Conservation (phyloP, 2,113 vertebrate species). For the Australoheros scitulus region DNA sequence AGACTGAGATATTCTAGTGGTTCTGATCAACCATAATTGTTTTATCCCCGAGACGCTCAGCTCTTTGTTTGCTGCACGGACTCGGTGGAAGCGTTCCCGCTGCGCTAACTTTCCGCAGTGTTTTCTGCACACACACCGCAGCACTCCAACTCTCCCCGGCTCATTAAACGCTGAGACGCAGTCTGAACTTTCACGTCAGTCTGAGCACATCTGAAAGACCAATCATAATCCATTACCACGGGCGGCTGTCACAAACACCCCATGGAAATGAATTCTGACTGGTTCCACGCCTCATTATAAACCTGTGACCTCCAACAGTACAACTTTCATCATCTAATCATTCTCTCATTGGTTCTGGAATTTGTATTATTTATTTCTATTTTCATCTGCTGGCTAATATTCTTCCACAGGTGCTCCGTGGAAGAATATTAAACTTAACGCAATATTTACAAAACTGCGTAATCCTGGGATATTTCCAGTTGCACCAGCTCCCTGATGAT, state of each 20-base stretch:
- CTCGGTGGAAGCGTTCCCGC: not conserved
- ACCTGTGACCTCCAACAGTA: constrained; percentile 36
- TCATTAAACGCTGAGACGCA: not conserved
- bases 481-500: not conserved
- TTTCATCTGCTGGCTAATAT: not conserved
- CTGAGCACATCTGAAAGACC: constrained; percentile 11
- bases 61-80: too few species aligned
- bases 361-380: not conserved
- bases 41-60: too few species aligned
- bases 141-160: not conserved
- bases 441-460: not conserved
- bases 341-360: not conserved
- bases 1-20: not conserved
- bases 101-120: not conserved
- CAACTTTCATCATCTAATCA: constrained; percentile 7
- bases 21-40: not conserved
- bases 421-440: not conserved
- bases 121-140: not conserved
- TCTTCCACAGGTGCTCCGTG: not conserved
- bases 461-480: not conserved
- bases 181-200: constrained; percentile 31
- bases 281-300: constrained; percentile 41
- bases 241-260: constrained; percentile 11
- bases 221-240: constrained; percentile 46
- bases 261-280: constrained; percentile 47